Percentiles rank a stretch among this genome's conserved stretches.
phyloP scores from a whole-genome alignment of 2,797 vertebrate genomes.

The Lacerta bilineata region DNA sequence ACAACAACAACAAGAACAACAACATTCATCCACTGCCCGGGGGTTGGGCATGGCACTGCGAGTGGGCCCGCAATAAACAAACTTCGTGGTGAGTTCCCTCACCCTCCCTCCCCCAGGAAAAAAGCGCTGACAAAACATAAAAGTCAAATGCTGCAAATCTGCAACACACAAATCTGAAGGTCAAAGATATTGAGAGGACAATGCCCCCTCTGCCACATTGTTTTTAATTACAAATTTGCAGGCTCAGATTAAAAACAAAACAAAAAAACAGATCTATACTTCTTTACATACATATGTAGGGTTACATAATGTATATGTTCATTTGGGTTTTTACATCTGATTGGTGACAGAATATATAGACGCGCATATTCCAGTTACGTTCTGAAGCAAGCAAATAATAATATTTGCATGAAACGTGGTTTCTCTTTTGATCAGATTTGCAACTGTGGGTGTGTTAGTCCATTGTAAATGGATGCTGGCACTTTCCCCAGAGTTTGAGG shows the following conservation, averaged over 20 bases:
- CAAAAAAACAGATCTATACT: slow-evolving; percentile 53
- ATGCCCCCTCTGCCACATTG: background rate
- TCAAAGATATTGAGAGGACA: background rate
- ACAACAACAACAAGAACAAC: no score
- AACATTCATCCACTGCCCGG: no score
- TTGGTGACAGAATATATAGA: slow-evolving; percentile 38
- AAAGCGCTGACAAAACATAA: no score
- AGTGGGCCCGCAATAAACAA: no score
- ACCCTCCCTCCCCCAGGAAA: no score
- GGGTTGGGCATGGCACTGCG: no score
- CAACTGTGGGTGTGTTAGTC: slow-evolving; percentile 71
- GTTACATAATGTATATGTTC: background rate
- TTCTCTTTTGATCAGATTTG: slow-evolving; percentile 68
- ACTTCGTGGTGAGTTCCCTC: no score
- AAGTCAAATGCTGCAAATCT: background rate
- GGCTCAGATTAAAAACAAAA: background rate
- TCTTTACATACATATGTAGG: slow-evolving; percentile 44
- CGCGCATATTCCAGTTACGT: slow-evolving; percentile 46
- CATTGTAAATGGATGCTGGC: slow-evolving; percentile 61
- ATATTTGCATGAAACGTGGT: slow-evolving; percentile 38
- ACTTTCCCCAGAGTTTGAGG: slow-evolving; percentile 67
- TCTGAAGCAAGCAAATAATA: slow-evolving; percentile 52
- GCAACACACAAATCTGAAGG: background rate
- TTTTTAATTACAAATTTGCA: slow-evolving; percentile 2
- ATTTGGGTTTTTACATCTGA: slow-evolving; percentile 47